These are phyloP conservation scores for Anagyrus pseudococci DNA, from an alignment of 2,888 invertebrate genomes.

Conservation along the genomic window DNA sequence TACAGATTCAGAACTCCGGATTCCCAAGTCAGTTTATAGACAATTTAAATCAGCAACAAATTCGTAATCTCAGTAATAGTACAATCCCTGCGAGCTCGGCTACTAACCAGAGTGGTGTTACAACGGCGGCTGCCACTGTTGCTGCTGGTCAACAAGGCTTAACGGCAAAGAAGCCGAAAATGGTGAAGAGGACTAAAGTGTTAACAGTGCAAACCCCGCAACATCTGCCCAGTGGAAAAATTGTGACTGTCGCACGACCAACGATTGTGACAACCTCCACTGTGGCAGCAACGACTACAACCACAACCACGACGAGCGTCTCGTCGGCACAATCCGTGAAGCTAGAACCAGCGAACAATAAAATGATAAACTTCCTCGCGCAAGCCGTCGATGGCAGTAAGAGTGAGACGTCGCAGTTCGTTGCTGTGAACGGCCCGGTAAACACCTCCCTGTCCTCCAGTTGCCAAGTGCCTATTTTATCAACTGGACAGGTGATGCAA, in stretches of 20 bases:
- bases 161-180: conserved; percentile 54
- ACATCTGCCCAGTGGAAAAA: conserved; percentile 46
- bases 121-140: neutral
- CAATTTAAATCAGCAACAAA: conserved; percentile 60
- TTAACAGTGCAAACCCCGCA: conserved; percentile 26
- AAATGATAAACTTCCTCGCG: conserved; percentile 47
- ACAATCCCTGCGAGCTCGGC: conserved; percentile 15
- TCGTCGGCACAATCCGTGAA: conserved; percentile 42
- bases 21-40: conserved; percentile 60
- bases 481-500: conserved; percentile 62
- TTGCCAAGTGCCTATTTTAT: conserved; percentile 46
- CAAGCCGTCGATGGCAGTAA: conserved; percentile 51
- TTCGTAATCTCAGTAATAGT: conserved; percentile 51
- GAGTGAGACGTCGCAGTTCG: conserved; percentile 49
- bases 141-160: conserved; percentile 34
- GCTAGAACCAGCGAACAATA: conserved; percentile 45
- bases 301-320: conserved; percentile 40
- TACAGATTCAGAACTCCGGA: conserved; percentile 59
- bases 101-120: conserved; percentile 17
- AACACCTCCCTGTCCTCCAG: conserved; percentile 45
- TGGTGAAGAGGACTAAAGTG: conserved; percentile 49
- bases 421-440: conserved; percentile 46
- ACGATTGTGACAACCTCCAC: conserved; percentile 21
- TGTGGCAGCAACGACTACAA: conserved; percentile 8
- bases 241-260: conserved; percentile 42